phyloP scores from a whole-genome alignment of 1,140 invertebrate species.

The Lordiphosa clarofinis region DNA sequence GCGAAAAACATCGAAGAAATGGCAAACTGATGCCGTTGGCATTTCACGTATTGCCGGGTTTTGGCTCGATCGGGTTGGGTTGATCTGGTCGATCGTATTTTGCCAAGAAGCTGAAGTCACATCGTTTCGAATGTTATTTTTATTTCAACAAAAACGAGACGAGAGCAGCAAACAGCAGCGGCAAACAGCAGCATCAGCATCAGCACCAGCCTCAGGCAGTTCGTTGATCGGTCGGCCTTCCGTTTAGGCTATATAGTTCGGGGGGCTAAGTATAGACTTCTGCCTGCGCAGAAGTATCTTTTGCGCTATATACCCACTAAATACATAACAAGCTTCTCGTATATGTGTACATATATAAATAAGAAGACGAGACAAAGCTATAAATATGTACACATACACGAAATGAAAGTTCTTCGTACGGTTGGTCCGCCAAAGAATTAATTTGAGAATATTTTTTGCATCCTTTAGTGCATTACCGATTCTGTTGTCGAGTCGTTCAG shows the following conservation, averaged over 20 bases:
- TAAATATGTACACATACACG: conserved; percentile 61
- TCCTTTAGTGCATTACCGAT: conserved; percentile 79
- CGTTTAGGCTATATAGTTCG: conserved; percentile 42
- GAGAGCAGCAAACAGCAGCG: conserved; percentile 31
- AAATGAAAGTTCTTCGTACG: conserved; percentile 59
- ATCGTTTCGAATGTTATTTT: conserved; percentile 51
- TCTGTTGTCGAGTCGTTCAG: conserved; percentile 75
- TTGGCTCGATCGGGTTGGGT: conserved; percentile 29
- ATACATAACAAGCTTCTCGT: conserved; percentile 23
- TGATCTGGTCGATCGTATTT: conserved; percentile 18
- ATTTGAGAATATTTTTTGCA: conserved; percentile 79
- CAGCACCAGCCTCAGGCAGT: conserved; percentile 16
- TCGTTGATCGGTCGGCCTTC: conserved; percentile 70
- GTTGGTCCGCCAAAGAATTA: conserved; percentile 36
- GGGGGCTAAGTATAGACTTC: conserved; percentile 61
- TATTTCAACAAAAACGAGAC: conserved; percentile 41
- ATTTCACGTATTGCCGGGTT: conserved; percentile 35
- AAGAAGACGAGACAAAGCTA: conserved; percentile 73
- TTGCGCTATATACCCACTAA: conserved; percentile 48
- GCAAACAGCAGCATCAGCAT: conserved; percentile 32
- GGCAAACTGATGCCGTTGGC: conserved; percentile 60
- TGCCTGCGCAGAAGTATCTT: conserved; percentile 42
- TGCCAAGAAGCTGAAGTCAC: conserved; percentile 56
- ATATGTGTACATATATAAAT: conserved; percentile 6
- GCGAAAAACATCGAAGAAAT: conserved; percentile 49